Evolutionary conservation across 2,797 vertebrate species (phyloP), one percentile per base, ranked within the genome.

Genomic region (Ibycter americanus): DNA sequence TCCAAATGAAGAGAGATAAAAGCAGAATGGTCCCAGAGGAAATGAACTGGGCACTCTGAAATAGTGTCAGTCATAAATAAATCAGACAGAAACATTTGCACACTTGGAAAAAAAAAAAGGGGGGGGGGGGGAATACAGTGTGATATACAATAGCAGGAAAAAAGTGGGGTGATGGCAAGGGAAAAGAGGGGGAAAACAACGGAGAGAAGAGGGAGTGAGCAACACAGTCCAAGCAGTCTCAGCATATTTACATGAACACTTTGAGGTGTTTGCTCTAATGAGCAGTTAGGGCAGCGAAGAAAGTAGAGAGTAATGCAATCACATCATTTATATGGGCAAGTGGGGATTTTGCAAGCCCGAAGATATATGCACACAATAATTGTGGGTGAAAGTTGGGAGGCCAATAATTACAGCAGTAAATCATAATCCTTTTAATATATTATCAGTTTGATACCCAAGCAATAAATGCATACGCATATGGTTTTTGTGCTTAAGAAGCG

Each of bases 351-450:
- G 90, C 74, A 92, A 52, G 87, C 87, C 31, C 5, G 76, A 94
- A 96, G 92, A 96, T 93, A 96, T 66, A 95, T 38, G 65, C 51
- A 66, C 42, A 44, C 58, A 94, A 82, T 96, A 96, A 97, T 96
- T 95, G 90, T 68, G 68, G 58, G 68, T 96, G 96, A 96, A 96
- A 97, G 92, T 81, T 92, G 65, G 87, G 71, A 94, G 90, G 81
- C 68, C 32, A 94, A 14, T 96, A 96, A 96, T 96, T 96, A 76
- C 76, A 78, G 68, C 79, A 95, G 92, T 97, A 96, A 96, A 97
- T 97, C 95, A 95, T 94, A 93, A 96, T 92, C 87, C 81, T 93
- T 96, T 97, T 93, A 92, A 92, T 89, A 89, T 85, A 96, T 94
- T 96, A 97, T 95, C 90, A 92, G 88, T 96, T 89, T 87, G 78